Evolutionary conservation across 2,113 vertebrate genomes (phyloP).

Genomic region (Sylvietta virens): DNA sequence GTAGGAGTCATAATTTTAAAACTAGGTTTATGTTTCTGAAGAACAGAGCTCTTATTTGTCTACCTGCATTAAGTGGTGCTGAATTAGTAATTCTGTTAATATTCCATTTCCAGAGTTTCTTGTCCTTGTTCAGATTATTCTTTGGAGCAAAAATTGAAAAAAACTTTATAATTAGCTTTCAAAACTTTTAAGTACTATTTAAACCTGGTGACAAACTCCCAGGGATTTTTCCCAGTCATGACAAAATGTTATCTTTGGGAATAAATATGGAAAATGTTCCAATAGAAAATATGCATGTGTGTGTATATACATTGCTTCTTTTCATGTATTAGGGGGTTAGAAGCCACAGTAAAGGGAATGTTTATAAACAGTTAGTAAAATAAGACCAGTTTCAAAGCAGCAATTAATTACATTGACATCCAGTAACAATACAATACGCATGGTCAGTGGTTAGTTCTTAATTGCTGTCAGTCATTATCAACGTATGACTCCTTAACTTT

Average conservation of each 20-base stretch:
- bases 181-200: background rate
- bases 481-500: background rate
- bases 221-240: background rate
- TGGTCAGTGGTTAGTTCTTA: background rate
- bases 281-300: background rate
- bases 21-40: conserved; percentile 70
- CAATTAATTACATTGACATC: background rate
- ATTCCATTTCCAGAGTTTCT: background rate
- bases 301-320: background rate
- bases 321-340: background rate
- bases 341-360: background rate
- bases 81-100: background rate
- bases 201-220: background rate
- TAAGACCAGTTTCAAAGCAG: background rate
- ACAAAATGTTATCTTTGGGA: background rate
- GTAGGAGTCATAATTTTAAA: conserved; percentile 66
- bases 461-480: background rate
- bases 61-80: background rate
- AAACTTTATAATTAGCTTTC: background rate
- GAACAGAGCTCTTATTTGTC: background rate
- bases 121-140: background rate
- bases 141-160: background rate
- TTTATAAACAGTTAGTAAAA: background rate
- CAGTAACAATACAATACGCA: background rate
- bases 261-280: background rate